Base-by-base conservation (phyloP, 2,113 vertebrate genomes). In the Laticauda laticaudata region DNA sequence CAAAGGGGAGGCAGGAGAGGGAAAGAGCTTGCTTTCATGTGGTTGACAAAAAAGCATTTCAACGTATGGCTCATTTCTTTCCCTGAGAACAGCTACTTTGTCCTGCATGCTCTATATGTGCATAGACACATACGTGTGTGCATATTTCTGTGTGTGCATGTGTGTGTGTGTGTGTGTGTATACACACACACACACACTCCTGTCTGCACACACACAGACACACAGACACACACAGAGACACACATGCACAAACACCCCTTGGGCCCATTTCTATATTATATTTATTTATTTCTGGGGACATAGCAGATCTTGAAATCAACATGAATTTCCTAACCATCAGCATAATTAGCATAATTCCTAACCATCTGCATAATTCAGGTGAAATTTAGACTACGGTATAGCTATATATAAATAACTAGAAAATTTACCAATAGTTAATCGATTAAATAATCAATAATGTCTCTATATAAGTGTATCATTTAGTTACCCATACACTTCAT, bases 391-490 rank as follows among this genome's bases (percentile, higher is more conserved):
- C 54, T 92, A 9, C 0, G 48, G 8, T 51, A 34, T 92, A 55
- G 8, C 2, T 90, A 23, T 59, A 86, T 39, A 6, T 45, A 89
- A 21, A 89, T 81, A 89, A 56, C 69, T 54, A n/a, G 0, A 0
- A 15, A 2, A 43, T 87, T 90, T 18, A n/a, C 20, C 12, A 34
- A 90, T 29, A 26, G 2, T 0, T 0, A 5, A 61, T 2, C 29
- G 55, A 89, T 24, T 93, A 9, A 0, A 92, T 23, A 86, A 54
- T 59, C 0, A 1, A n/a, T 0, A 8, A 0, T 87, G 87, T 0
- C 15, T 92, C 24, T 39, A 92, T 29, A 61, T 0, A 0, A 39
- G 10, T 0, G 0, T 4, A 0, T 75, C 39, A 0, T 0, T 0
- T 43, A 0, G 93, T 45, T 57, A 89, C 21, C 75, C 92, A 3